Percentiles rank a stretch among this genome's conserved stretches.
These are phyloP conservation scores for Drosophila borborema DNA, from an alignment of 2,888 invertebrate genomes.

Conservation along the genomic window DNA sequence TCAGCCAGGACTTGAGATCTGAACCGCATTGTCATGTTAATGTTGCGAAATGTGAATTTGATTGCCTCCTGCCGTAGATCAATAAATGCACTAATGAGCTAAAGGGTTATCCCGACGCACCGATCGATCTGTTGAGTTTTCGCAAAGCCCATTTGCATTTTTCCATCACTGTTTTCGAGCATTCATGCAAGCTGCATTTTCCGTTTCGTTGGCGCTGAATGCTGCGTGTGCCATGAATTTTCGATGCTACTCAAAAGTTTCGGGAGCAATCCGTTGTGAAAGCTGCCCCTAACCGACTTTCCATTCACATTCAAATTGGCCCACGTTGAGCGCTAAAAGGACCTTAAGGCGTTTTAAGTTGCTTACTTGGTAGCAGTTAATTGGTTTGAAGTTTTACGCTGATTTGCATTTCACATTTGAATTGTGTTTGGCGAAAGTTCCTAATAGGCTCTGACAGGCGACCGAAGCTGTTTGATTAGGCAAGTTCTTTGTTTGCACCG, in stretches of 20 bases:
- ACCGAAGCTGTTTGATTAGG: constrained; percentile 43
- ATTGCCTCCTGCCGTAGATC: constrained; percentile 77
- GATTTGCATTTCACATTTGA: constrained; percentile 61
- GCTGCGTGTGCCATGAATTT: constrained; percentile 71
- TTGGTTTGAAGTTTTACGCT: constrained; percentile 74
- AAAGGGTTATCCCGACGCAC: constrained; percentile 37
- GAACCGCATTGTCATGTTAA: constrained; percentile 78
- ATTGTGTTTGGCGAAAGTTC: constrained; percentile 26
- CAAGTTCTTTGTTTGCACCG: constrained; percentile 42
- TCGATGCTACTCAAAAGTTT: constrained; percentile 29
- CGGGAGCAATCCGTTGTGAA: constrained; percentile 59
- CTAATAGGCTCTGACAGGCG: constrained; percentile 26
- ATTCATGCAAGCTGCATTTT: constrained; percentile 60
- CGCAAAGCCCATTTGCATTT: constrained; percentile 70
- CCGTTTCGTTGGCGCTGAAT: constrained; percentile 77
- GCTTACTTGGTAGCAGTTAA: constrained; percentile 73
- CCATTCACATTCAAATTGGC: constrained; percentile 70
- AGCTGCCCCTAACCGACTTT: constrained; percentile 41
- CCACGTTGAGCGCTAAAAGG: constrained; percentile 38
- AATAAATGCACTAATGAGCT: constrained; percentile 74
- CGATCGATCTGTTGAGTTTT: constrained; percentile 13
- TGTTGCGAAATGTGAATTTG: constrained; percentile 80
- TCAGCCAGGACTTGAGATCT: constrained; percentile 32
- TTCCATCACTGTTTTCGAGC: constrained; percentile 15
- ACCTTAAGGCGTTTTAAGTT: constrained; percentile 75